Base-by-base conservation (phyloP, 2,113 vertebrate genomes). In the Pyrgilauda ruficollis region DNA sequence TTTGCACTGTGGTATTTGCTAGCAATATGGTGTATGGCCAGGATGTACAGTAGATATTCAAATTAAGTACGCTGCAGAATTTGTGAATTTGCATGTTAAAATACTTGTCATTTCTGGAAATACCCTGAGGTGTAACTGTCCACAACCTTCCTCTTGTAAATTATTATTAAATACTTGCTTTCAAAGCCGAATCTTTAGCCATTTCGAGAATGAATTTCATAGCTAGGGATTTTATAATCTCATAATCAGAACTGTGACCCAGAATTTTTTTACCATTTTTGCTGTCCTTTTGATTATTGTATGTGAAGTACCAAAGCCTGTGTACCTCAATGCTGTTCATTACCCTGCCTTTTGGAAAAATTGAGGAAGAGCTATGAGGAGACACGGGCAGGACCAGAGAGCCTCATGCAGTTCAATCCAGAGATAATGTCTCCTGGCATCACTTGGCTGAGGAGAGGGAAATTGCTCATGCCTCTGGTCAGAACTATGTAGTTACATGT, bases 71-170 rank as follows among this genome's bases (percentile, higher is more conserved):
- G 68, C 83, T 94, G 66, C 39, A 84, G 73, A 87, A 94, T 93
- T 82, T 46, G 31, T 90, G 62, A 78, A 89, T 93, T 95, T 89
- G 77, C 79, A 82, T 95, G 91, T 95, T 90, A 58, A 93, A 96
- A 86, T 88, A 88, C 30, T 78, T 92, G 56, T 78, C 6, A 82
- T 94, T 93, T 94, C 90, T 96, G 76, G 88, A 96, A 96, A 84
- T 90, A 93, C 61, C 83, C 83, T 1, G 13, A 86, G 31, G n/a
- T 80, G 9, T 75, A 92, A 87, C 77, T 93, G 83, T 90, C 69
- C 46, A 39, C 93, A 93, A 39, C 56, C 81, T 94, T 91, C 56
- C 52, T 84, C 17, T 73, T 52, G 53, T 82, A 58, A 78, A 47
- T 74, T 85, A 73, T 83, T 80, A 67, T 46, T 68, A 90, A 90